Conservation (phyloP, 2,888 invertebrate genomes). For the Ceriagrion tenellum region DNA sequence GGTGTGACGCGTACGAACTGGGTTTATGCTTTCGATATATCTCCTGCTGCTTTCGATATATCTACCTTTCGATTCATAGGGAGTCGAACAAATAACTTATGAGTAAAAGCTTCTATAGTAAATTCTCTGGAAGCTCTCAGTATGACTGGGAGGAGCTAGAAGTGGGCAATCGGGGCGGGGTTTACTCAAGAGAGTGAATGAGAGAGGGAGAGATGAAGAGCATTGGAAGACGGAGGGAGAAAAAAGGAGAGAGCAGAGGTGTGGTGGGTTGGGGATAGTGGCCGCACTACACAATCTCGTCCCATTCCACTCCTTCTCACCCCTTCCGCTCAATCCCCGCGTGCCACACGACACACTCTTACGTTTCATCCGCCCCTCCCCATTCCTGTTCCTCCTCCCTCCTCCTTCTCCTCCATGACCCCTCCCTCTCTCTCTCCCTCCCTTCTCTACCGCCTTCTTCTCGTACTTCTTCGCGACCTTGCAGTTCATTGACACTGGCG, state of each 20-base stretch:
- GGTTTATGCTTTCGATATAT: background rate
- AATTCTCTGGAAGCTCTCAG: background rate
- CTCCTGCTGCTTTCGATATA: background rate
- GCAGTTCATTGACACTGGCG: constrained; percentile 64
- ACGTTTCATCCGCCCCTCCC: constrained; percentile 25
- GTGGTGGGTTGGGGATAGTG: background rate
- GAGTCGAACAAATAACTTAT: background rate
- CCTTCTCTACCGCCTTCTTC: background rate
- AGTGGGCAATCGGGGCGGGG: constrained; percentile 62
- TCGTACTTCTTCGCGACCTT: constrained; percentile 52
- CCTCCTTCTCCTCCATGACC: background rate
- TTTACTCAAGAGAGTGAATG: constrained; percentile 10
- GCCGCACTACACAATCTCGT: constrained; percentile 10
- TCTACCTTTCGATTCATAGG: background rate
- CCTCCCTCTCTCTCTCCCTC: background rate
- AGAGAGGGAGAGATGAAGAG: background rate
- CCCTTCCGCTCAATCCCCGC: background rate
- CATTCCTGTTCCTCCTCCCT: background rate
- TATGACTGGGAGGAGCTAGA: constrained; percentile 13
- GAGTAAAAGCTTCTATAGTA: background rate
- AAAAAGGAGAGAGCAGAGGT: background rate
- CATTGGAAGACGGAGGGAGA: background rate
- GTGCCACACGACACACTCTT: constrained; percentile 15
- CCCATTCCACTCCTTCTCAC: background rate
- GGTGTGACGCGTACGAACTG: no score